phyloP scores from a whole-genome alignment of 2,113 vertebrate species.

The Rhinoderma darwinii region DNA sequence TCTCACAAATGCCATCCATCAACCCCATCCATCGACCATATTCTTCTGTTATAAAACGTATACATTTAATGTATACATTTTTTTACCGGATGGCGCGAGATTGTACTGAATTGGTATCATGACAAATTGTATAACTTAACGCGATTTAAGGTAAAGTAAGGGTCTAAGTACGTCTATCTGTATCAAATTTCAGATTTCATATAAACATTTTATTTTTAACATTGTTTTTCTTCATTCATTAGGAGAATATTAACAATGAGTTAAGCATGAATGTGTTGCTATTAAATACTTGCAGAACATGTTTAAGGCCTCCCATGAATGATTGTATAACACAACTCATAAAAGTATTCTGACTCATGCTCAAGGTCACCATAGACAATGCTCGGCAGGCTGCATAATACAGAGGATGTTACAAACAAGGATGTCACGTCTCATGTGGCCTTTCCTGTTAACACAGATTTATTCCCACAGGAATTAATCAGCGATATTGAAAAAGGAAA shows the following conservation, averaged over 20 bases:
- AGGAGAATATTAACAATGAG: not conserved
- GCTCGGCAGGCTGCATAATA: not conserved
- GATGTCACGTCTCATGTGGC: not conserved
- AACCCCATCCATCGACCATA: no score
- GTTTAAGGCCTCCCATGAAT: not conserved
- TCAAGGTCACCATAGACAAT: not conserved
- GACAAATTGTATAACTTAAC: no score
- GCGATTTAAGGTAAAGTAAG: no score
- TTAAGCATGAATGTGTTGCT: not conserved
- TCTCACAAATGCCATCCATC: no score
- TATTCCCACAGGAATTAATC: constrained; percentile 5
- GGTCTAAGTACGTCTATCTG: no score
- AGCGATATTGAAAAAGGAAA: not conserved
- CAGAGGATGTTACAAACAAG: constrained; percentile 8
- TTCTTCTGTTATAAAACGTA: no score
- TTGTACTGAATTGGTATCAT: no score
- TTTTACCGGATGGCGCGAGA: no score
- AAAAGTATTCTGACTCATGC: not conserved
- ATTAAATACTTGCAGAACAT: not conserved
- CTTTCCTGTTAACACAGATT: not conserved
- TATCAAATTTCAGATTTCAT: no score
- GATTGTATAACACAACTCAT: not conserved
- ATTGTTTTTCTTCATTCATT: not conserved
- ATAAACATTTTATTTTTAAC: not conserved
- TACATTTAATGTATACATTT: no score